Evolutionary conservation across 2,888 invertebrate genomes (phyloP), one percentile per base, ranked within the genome.

Genomic region (Latrodectus hesperus): DNA sequence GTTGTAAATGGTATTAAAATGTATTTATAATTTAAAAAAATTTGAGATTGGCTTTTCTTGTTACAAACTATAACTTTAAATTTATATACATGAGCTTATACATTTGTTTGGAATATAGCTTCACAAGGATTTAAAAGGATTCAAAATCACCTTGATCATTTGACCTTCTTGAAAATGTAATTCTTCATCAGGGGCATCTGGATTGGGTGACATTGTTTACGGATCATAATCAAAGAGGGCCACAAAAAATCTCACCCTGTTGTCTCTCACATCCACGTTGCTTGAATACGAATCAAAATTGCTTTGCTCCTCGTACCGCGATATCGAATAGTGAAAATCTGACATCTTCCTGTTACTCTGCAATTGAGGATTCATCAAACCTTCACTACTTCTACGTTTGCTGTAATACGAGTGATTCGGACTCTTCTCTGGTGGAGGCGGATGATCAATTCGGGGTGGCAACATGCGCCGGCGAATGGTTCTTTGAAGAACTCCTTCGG

Each of bases 201-300:
- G 98, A 94, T 99, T 99, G 0, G 99, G 99, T 90, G 99, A 99
- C 99, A 99, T 99, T 55, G 97, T 97, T 79, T 95, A 95, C 14
- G 99, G 99, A 93, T 99, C 98, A 92, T 99, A 99, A 93, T 99
- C 98, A 93, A 98, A 99, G 89, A 99, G 94, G 11, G 99, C 99
- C 88, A 98, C 95, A 93, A 99, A 99, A 84, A 92, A 90, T 81
- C 91, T 89, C 74, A 92, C 91, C 78, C 92, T 87, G 70, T 83
- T 89, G 78, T 87, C 90, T 81, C 88, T 84, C 64, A 71, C 70
- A 10, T 79, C 84, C 55, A n/a, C 38, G 16, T 87, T 71, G 38
- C 71, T 76, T 60, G 73, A 17, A 60, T 72, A 83, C 16, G 81
- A 78, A 60, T 82, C 87, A 68, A 77, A 87, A 74, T 82, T 80